Conservation (phyloP, 1,140 invertebrate genomes). For the Trachymyrmex septentrionalis region DNA sequence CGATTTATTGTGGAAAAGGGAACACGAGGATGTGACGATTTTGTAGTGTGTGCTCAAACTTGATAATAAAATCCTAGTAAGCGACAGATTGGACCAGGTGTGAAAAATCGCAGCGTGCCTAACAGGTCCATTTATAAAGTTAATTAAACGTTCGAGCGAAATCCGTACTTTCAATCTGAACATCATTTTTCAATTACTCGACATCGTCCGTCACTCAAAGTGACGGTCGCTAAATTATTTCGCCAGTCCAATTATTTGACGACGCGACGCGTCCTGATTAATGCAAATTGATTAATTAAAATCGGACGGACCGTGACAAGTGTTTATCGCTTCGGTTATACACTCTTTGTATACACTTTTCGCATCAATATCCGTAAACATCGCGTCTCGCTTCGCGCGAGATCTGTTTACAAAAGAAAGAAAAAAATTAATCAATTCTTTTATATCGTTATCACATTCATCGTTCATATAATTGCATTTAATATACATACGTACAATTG, state of each 20-base stretch:
- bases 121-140: slow-evolving; percentile 60
- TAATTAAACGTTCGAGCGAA: slow-evolving; percentile 50
- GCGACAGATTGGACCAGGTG: slow-evolving; percentile 41
- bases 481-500: not conserved
- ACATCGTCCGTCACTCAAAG: slow-evolving; percentile 54
- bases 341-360: slow-evolving; percentile 1
- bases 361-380: slow-evolving; percentile 32
- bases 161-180: slow-evolving; percentile 36
- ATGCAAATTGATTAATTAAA: slow-evolving; percentile 66
- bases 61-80: slow-evolving; percentile 36
- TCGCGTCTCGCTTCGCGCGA: not conserved
- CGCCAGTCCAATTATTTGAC: slow-evolving; percentile 61
- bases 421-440: not conserved
- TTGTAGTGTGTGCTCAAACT: not conserved
- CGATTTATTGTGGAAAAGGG: not conserved
- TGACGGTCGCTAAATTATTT: slow-evolving; percentile 62
- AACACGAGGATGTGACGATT: slow-evolving; percentile 12
- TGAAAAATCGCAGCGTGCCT: slow-evolving; percentile 56
- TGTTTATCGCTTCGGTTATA: slow-evolving; percentile 52
- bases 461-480: not conserved
- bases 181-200: slow-evolving; percentile 61
- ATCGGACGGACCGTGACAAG: slow-evolving; percentile 55
- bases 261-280: slow-evolving; percentile 52
- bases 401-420: not conserved
- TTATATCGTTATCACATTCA: not conserved